Base-by-base conservation (phyloP, 2,888 invertebrate species). In the Sarcophaga rosellei region DNA sequence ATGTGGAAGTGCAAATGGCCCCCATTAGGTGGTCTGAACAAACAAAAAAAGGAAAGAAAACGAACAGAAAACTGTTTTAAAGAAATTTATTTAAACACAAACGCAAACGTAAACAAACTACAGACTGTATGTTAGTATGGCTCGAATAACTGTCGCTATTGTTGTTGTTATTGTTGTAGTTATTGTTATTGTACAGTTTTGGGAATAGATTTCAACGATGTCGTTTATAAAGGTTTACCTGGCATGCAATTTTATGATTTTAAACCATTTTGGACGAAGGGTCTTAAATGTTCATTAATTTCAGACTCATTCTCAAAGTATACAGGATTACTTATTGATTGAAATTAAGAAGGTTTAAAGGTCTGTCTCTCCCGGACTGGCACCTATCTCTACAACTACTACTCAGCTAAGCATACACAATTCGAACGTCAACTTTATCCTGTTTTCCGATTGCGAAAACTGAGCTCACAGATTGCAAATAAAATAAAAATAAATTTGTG, bases 221-320 rank as follows among this genome's bases (percentile, higher is more conserved):
- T 59, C 72, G 25, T 63, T 75, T 75, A 53, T 57, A 74, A 74
- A 74, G 47, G 74, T 74, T 23, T 21, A 65, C 65, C 63, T 65
- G 62, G 25, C 74, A 63, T 75, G 63, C 74, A 63, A 63, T 75
- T 75, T 62, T 45, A 62, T 62, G 63, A 63, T 75, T 53, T 75
- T 75, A 75, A 75, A 47, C 74, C 74, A 35, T 20, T 12, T 12
- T 2, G 35, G 10, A 2, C 2, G 35, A 10, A 35, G 1, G 8
- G 1, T 2, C 2, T 8, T 35, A 35, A 10, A 1, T 8, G 35
- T 35, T 35, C 0, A 6, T 35, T 35, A 6, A 35, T 6, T 35
- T 35, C 6, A 35, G 0, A 25, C 4, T 25, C 25, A 4, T 25
- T 25, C 25, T 25, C 25, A 3, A 23, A 3, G 3, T 23, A 25